These are phyloP conservation scores for Lerema accius DNA, from an alignment of 1,140 invertebrate genomes.

Conservation along the genomic window DNA sequence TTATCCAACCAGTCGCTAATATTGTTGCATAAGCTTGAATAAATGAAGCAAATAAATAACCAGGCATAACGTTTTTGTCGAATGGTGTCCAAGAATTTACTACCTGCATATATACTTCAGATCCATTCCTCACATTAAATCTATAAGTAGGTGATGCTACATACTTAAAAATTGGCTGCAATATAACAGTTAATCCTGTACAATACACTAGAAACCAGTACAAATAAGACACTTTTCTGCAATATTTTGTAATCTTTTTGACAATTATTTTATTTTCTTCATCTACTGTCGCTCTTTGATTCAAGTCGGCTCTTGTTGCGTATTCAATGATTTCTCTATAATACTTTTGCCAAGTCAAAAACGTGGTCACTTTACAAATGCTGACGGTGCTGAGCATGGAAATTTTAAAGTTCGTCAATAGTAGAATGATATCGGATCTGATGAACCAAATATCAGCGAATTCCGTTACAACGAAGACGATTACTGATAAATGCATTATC, in stretches of 20 bases:
- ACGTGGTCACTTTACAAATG: slow-evolving; percentile 42
- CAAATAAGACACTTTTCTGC: slow-evolving; percentile 43
- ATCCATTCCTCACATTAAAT: slow-evolving; percentile 40
- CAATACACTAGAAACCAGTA: slow-evolving; percentile 43
- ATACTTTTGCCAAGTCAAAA: slow-evolving; percentile 44
- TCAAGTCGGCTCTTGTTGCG: slow-evolving; percentile 42
- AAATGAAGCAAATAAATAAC: slow-evolving; percentile 45
- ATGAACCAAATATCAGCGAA: slow-evolving; percentile 48
- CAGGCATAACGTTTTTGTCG: slow-evolving; percentile 47
- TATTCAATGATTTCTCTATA: slow-evolving; percentile 50
- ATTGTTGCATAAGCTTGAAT: slow-evolving; percentile 51
- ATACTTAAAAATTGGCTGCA: slow-evolving; percentile 44
- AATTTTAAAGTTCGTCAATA: slow-evolving; percentile 53
- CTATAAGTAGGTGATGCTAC: slow-evolving; percentile 37
- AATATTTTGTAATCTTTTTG: slow-evolving; percentile 43
- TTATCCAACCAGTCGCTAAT: slow-evolving; percentile 55
- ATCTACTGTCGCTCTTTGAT: slow-evolving; percentile 37
- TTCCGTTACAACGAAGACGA: slow-evolving; percentile 43
- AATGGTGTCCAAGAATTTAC: slow-evolving; percentile 63
- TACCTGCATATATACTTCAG: slow-evolving; percentile 46
- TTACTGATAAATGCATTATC: slow-evolving; percentile 33
- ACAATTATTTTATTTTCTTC: slow-evolving; percentile 32
- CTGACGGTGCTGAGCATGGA: slow-evolving; percentile 47
- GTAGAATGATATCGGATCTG: slow-evolving; percentile 39
- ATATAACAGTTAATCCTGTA: slow-evolving; percentile 38